Conservation (phyloP, 2,797 vertebrate species). For the Sylvilagus floridanus region DNA sequence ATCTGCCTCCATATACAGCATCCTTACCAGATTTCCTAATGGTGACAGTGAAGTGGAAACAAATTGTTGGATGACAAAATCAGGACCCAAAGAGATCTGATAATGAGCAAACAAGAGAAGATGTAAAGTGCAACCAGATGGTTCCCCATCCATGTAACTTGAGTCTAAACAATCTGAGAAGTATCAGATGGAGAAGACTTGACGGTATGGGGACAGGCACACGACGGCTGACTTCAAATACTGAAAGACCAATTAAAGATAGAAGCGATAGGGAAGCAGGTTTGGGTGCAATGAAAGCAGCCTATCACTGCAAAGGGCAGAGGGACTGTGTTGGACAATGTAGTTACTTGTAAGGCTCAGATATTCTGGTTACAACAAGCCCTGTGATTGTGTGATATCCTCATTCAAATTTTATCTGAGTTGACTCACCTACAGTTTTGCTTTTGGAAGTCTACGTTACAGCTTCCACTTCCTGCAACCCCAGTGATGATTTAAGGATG, state of each 20-base stretch:
- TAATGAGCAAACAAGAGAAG: not conserved
- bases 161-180: not conserved
- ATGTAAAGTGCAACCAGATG: not conserved
- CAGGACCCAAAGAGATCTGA: not conserved
- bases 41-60: not conserved
- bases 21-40: slow-evolving; percentile 11
- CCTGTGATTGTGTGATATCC: not conserved
- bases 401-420: not conserved
- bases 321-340: not conserved
- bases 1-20: not conserved
- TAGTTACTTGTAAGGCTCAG: not conserved
- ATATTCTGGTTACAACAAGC: slow-evolving; percentile 34
- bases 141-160: not conserved
- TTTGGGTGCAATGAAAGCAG: not conserved
- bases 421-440: not conserved
- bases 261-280: not conserved
- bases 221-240: slow-evolving; percentile 13
- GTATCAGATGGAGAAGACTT: slow-evolving; percentile 19
- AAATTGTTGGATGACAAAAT: slow-evolving; percentile 8
- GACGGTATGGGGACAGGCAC: not conserved
- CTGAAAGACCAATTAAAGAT: not conserved
- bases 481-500: not conserved
- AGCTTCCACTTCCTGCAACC: not conserved
- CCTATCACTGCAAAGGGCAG: not conserved
- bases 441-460: not conserved